Conservation (phyloP, 2,113 vertebrate species). For the Rhabdomys dilectus region DNA sequence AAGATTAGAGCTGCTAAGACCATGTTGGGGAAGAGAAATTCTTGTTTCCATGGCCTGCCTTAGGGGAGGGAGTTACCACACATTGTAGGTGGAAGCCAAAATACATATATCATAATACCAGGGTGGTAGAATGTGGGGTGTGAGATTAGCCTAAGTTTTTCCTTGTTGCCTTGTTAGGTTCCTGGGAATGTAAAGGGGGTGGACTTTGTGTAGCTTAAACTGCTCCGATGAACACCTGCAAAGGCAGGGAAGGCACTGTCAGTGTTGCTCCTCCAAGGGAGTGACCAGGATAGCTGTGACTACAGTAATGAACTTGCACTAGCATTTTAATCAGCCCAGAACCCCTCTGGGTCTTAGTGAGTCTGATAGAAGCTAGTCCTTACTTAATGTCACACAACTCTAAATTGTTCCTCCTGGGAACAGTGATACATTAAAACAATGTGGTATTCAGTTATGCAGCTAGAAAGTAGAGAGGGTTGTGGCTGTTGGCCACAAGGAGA, state of each 20-base stretch:
- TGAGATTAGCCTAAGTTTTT: not conserved
- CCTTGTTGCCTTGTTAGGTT: not conserved
- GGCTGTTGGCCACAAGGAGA: not conserved
- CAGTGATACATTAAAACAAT: not conserved
- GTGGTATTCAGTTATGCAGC: not conserved
- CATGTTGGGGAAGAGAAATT: not conserved
- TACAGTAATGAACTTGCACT: not conserved
- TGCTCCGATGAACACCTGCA: not conserved
- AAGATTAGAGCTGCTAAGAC: not conserved
- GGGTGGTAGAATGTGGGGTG: not conserved
- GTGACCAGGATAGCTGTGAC: not conserved
- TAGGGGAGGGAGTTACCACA: not conserved
- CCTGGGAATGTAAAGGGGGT: not conserved
- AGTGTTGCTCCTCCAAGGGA: not conserved
- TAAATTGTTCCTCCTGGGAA: not conserved
- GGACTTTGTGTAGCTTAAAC: not conserved
- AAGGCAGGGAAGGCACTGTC: not conserved
- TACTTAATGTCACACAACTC: not conserved
- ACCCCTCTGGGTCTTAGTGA: not conserved
- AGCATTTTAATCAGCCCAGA: conserved; percentile 11
- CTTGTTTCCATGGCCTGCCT: not conserved
- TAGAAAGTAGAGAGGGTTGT: not conserved
- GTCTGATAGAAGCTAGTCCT: not conserved
- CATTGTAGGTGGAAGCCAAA: not conserved
- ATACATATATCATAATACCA: not conserved